Evolutionary conservation across 2,113 vertebrate species (phyloP), one percentile per base, ranked within the genome.

Genomic region (Chloropsis hardwickii): DNA sequence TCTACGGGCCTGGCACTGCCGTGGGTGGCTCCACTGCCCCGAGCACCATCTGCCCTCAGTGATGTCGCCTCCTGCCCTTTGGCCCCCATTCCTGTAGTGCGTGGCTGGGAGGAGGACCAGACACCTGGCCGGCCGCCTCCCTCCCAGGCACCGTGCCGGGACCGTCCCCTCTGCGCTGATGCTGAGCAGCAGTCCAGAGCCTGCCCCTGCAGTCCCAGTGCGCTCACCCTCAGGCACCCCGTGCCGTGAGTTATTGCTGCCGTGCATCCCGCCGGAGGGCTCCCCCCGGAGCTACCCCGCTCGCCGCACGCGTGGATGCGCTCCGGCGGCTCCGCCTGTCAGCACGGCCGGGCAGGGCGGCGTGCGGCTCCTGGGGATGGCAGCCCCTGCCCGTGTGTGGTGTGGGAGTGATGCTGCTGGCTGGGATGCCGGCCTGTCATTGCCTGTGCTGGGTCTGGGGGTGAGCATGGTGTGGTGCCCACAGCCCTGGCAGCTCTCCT

Each of bases 391-490:
- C 54, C 0, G 0, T 7, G 27, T 4, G 2, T 8, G 47, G 11
- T 0, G 8, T 1, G 4, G 9, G 39, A 90, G 53, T 0, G 29
- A 40, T 28, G 35, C 35, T 31, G 53, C 10, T 2, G 21, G 10
- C 24, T 58, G 74, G 35, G 65, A 7, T 0, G 2, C 33, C 0
- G 1, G 5, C 11, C 31, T 78, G 56, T 45, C 28, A 2, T 35
- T 1, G 1, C 20, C 77, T 29, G 24, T n/a, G 28, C 48, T 8
- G 35, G 39, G 37, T 10, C 25, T 1, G 8, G 44, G 44, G 0
- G 0, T 0, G 1, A 37, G 22, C 17, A 0, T 1, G 37, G 47
- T 73, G n/a, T 1, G 37, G 47, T 73, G n/a, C 61, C 74, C 3
- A 0, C 2, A 6, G 42, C 29, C 6, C 9, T 0, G 1, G 62